A percentile compares a stretch with the other conserved stretches of the same genome.
These are phyloP conservation scores for Syngnathus floridae DNA, from an alignment of 2,113 vertebrate species.

Conservation along the genomic window DNA sequence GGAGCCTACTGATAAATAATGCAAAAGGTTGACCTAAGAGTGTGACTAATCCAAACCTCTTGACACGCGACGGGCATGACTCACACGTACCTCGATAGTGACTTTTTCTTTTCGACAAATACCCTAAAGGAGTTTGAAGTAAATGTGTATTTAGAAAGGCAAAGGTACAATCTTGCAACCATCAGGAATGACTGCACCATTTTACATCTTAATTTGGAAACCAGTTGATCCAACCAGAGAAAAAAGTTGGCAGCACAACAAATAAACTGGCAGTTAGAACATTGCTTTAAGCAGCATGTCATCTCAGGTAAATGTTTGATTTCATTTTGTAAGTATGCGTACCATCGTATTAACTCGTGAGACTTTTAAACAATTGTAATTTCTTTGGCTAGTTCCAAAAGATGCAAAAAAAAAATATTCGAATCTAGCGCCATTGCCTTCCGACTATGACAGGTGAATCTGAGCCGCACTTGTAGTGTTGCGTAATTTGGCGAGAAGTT, in stretches of 20 bases:
- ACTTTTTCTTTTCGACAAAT: neutral
- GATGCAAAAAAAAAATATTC: neutral
- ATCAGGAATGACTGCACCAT: neutral
- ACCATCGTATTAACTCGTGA: slow-evolving; percentile 11
- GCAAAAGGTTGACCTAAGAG: slow-evolving; percentile 42
- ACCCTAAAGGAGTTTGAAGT: slow-evolving; percentile 3
- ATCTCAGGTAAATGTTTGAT: slow-evolving; percentile 37
- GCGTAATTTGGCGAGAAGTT: slow-evolving; percentile 24
- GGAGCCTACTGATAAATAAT: slow-evolving; percentile 62
- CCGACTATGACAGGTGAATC: neutral
- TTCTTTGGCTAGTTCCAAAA: neutral
- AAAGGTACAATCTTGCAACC: too few relatives aligned
- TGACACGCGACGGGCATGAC: slow-evolving; percentile 47
- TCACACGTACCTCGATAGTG: slow-evolving; percentile 27
- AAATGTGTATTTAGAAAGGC: neutral
- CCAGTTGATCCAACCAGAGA: neutral
- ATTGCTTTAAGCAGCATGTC: neutral
- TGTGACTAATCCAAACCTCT: slow-evolving; percentile 63
- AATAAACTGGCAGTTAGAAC: slow-evolving; percentile 11
- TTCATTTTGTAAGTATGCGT: slow-evolving; percentile 12
- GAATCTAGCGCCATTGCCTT: neutral
- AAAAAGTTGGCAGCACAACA: slow-evolving; percentile 29
- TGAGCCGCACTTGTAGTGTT: slow-evolving; percentile 11
- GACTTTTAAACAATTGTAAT: too few relatives aligned
- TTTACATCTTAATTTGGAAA: neutral